Conservation (phyloP, 1,140 invertebrate species). For the Macrotrachela quadricornifera region DNA sequence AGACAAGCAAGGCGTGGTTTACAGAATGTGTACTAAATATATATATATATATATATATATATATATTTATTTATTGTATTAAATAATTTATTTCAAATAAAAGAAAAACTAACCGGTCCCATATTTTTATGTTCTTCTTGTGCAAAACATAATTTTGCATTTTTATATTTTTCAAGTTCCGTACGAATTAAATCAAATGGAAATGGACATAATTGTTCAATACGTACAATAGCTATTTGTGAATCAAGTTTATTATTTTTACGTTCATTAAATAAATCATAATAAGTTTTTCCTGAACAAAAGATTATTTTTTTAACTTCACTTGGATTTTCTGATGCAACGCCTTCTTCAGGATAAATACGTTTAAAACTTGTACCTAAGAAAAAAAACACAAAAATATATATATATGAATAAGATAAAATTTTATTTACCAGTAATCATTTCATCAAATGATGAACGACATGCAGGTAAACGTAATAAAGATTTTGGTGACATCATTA, state of each 20-base stretch:
- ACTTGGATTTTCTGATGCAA: slow-evolving; percentile 43
- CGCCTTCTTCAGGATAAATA: slow-evolving; percentile 28
- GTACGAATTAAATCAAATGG: slow-evolving; percentile 79
- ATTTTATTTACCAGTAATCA: slow-evolving; percentile 47
- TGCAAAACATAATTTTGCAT: slow-evolving; percentile 67
- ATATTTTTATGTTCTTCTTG: slow-evolving; percentile 99
- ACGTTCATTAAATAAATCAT: slow-evolving; percentile 70
- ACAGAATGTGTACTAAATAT: no score
- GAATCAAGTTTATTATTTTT: slow-evolving; percentile 50
- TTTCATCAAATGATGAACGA: slow-evolving; percentile 75
- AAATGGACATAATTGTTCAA: slow-evolving; percentile 85
- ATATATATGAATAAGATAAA: neutral
- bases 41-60: no score
- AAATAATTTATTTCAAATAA: no score
- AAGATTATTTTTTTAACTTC: slow-evolving; percentile 66
- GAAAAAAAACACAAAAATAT: neutral
- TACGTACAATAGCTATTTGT: slow-evolving; percentile 56
- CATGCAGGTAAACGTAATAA: slow-evolving; percentile 80
- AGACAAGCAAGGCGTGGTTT: no score
- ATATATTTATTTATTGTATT: no score
- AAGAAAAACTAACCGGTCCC: slow-evolving; percentile 37
- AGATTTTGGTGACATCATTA: slow-evolving; percentile 92
- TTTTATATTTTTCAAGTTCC: slow-evolving; percentile 70
- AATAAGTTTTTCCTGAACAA: slow-evolving; percentile 75
- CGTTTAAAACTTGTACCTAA: slow-evolving; percentile 1